Percentiles rank a stretch among this genome's conserved stretches.
Evolutionary conservation across 30 jellyfish, hydroid and myxozoan species (phyloP).

Genomic region (Aurelia coerulea): DNA sequence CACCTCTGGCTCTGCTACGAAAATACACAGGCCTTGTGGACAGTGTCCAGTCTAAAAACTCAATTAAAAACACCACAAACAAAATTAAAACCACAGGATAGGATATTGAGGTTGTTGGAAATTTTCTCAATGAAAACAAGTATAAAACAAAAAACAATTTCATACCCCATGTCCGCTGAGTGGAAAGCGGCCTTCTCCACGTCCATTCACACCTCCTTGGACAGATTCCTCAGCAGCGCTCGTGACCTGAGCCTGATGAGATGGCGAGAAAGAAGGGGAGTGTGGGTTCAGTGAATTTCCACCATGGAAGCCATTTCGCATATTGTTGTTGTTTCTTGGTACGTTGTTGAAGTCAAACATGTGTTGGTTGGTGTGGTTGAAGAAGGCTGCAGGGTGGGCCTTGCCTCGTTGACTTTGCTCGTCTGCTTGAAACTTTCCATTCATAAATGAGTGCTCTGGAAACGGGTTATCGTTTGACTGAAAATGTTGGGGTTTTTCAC

Average conservation of each 20-base stretch:
- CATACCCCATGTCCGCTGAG: conserved; percentile 52
- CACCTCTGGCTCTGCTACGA: no score
- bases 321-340: conserved; percentile 13
- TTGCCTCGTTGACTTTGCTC: conserved; percentile 59
- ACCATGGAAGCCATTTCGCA: conserved; percentile 54
- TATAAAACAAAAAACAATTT: not conserved
- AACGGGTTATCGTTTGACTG: conserved; percentile 32
- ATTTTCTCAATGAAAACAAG: conserved; percentile 22
- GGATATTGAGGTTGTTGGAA: conserved; percentile 12
- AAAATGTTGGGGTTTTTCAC: conserved; percentile 21
- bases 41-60: no score
- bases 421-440: conserved; percentile 46
- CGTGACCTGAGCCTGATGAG: conserved; percentile 67
- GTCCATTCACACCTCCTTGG: conserved; percentile 52
- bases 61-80: no score
- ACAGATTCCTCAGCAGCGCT: conserved; percentile 58
- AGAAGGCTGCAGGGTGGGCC: conserved; percentile 18
- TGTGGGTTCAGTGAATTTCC: conserved; percentile 68
- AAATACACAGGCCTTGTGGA: no score
- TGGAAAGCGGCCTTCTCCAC: conserved; percentile 61
- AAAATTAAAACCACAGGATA: no score
- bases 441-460: conserved; percentile 38
- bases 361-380: conserved; percentile 20
- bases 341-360: conserved; percentile 29
- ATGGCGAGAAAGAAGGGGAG: conserved; percentile 68